Conservation (phyloP, 2,797 vertebrate genomes). For the Spea hammondii region DNA sequence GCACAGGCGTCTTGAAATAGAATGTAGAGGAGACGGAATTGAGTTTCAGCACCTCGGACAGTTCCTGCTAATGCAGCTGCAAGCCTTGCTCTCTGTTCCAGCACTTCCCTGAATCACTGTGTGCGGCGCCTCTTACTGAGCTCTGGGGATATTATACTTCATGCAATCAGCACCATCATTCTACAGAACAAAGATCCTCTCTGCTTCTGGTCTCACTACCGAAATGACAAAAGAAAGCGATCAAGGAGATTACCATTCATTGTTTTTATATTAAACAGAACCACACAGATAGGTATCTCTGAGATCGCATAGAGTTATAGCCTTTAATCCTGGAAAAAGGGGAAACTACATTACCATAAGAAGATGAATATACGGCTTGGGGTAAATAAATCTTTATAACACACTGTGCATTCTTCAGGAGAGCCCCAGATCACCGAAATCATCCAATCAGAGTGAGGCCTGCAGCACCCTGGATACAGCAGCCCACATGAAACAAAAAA, state of each 20-base stretch:
- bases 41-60: slow-evolving; percentile 63
- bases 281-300: too few relatives aligned
- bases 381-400: too few relatives aligned
- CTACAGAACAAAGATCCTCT: slow-evolving; percentile 22
- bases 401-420: too few relatives aligned
- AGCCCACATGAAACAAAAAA: too few relatives aligned
- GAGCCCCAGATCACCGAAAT: too few relatives aligned
- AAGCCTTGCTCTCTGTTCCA: slow-evolving; percentile 56
- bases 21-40: neutral
- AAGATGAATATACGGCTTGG: too few relatives aligned
- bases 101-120: slow-evolving; percentile 41
- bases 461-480: too few relatives aligned
- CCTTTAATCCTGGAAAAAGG: too few relatives aligned
- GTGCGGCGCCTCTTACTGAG: slow-evolving; percentile 12
- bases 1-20: neutral
- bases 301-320: too few relatives aligned
- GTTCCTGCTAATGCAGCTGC: slow-evolving; percentile 48
- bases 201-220: slow-evolving; percentile 21
- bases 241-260: slow-evolving; percentile 15
- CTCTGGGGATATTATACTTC: slow-evolving; percentile 45
- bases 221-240: slow-evolving; percentile 41
- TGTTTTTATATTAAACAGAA: too few relatives aligned
- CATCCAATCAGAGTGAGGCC: too few relatives aligned
- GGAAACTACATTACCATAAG: too few relatives aligned
- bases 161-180: slow-evolving; percentile 39